These are phyloP conservation scores for Xenotilapia caudafasciata DNA, from an alignment of 2,113 vertebrate species.

Conservation along the genomic window DNA sequence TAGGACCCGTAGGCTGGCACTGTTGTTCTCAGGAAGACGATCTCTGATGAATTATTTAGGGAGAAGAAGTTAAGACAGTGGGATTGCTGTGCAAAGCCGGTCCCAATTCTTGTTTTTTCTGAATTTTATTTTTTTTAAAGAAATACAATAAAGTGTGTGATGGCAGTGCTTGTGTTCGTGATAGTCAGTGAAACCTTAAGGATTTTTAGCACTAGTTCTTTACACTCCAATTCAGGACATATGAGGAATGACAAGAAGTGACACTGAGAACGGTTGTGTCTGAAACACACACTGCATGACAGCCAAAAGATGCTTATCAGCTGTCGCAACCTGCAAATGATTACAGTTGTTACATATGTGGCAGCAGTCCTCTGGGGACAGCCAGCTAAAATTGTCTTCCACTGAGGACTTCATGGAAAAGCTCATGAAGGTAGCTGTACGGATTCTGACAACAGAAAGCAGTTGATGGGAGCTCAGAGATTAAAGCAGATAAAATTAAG, in stretches of 20 bases:
- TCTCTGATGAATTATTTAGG: constrained; percentile 80
- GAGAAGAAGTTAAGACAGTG: background rate
- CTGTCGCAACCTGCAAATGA: constrained; percentile 45
- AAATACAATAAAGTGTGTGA: constrained; percentile 34
- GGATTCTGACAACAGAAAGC: constrained; percentile 18
- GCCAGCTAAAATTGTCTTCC: background rate
- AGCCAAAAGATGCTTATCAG: constrained; percentile 56
- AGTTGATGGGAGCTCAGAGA: background rate
- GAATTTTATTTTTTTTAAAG: background rate
- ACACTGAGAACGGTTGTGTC: constrained; percentile 39
- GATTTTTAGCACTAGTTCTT: constrained; percentile 18
- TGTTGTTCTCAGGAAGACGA: constrained; percentile 90
- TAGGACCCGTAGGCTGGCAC: constrained; percentile 74
- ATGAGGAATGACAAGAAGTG: constrained; percentile 51
- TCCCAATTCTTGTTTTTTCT: background rate
- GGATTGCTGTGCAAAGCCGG: background rate
- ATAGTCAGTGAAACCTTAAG: constrained; percentile 36
- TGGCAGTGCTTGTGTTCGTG: constrained; percentile 18
- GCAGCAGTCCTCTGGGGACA: constrained; percentile 6
- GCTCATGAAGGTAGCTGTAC: background rate
- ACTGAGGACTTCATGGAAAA: background rate
- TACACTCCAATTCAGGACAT: constrained; percentile 22
- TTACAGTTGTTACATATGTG: constrained; percentile 38
- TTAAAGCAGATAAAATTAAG: background rate
- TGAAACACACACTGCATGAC: constrained; percentile 10